Evolutionary conservation across 2,797 vertebrate species (phyloP).

Genomic region (Falco columbarius): DNA sequence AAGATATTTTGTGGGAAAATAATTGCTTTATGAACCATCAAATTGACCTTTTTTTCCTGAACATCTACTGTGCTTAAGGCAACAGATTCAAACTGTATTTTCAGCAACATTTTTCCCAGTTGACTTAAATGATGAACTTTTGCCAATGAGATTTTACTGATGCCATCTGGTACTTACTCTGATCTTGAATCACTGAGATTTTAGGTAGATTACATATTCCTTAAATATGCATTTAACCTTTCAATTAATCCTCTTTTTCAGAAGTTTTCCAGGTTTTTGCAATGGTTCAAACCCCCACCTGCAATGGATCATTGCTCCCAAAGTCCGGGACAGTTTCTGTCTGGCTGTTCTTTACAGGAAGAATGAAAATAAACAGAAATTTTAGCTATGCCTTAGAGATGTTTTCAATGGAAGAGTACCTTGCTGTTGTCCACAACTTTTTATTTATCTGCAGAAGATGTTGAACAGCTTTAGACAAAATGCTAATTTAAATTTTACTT

Average conservation of each 20-base stretch:
- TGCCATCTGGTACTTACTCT: constrained; percentile 31
- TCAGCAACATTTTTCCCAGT: not conserved
- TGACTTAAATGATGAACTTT: constrained; percentile 6
- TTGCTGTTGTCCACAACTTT: not conserved
- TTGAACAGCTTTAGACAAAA: not conserved
- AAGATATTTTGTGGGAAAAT: not conserved
- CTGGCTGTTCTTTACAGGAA: not conserved
- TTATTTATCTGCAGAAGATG: not conserved
- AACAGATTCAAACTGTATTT: constrained; percentile 63
- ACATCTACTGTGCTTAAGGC: constrained; percentile 72
- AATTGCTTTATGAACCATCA: constrained; percentile 2
- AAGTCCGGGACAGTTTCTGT: not conserved
- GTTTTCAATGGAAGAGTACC: not conserved
- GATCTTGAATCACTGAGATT: not conserved
- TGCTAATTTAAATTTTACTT: not conserved
- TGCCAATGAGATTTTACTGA: not conserved
- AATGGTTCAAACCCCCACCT: not conserved
- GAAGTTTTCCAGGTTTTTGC: not conserved
- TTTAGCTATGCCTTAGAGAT: not conserved
- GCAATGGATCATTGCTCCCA: not conserved
- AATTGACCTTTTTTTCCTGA: constrained; percentile 9
- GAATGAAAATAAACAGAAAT: not conserved
- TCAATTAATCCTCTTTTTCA: not conserved
- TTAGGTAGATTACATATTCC: not conserved
- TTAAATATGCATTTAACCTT: constrained; percentile 3